Evolutionary conservation across 2,888 invertebrate species (phyloP).

Genomic region (Lissocephala sabroskyi): DNA sequence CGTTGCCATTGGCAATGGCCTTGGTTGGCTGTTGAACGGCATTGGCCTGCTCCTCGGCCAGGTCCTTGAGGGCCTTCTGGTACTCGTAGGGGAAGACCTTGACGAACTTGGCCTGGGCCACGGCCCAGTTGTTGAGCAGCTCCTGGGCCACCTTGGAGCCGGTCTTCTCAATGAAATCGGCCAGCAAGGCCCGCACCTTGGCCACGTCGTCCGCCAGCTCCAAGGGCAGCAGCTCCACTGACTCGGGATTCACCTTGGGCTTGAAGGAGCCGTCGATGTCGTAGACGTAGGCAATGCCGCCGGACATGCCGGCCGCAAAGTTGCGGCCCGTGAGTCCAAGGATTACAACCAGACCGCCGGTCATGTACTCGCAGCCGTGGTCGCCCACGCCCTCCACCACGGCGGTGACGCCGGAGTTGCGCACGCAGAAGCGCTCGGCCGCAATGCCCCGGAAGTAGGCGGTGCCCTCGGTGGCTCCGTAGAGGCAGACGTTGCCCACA

Average conservation of each 20-base stretch:
- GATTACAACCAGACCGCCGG: slow-evolving; percentile 92
- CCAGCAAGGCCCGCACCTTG: slow-evolving; percentile 82
- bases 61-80: slow-evolving; percentile 87
- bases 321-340: slow-evolving; percentile 96
- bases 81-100: slow-evolving; percentile 99
- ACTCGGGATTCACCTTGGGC: slow-evolving; percentile 93
- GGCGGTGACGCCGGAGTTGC: slow-evolving; percentile 96
- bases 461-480: slow-evolving; percentile 95
- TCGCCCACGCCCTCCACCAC: slow-evolving; percentile 99
- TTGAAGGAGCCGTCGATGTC: slow-evolving; percentile 90
- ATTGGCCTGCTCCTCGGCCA: slow-evolving; percentile 72
- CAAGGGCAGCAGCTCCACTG: slow-evolving; percentile 91
- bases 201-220: slow-evolving; percentile 84
- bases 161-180: slow-evolving; percentile 90
- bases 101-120: slow-evolving; percentile 84
- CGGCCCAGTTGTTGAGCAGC: slow-evolving; percentile 86
- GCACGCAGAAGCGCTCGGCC: slow-evolving; percentile 97
- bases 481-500: slow-evolving; percentile 97
- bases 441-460: slow-evolving; percentile 97
- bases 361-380: slow-evolving; percentile 99
- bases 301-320: slow-evolving; percentile 99
- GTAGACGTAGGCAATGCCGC: slow-evolving; percentile 94
- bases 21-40: slow-evolving; percentile 54
- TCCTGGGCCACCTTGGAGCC: slow-evolving; percentile 88
- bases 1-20: slow-evolving; percentile 67